A percentile compares a stretch with the other conserved stretches of the same genome.
Evolutionary conservation across 2,888 invertebrate genomes (phyloP).

Genomic region (Blastobasis lacticolella): DNA sequence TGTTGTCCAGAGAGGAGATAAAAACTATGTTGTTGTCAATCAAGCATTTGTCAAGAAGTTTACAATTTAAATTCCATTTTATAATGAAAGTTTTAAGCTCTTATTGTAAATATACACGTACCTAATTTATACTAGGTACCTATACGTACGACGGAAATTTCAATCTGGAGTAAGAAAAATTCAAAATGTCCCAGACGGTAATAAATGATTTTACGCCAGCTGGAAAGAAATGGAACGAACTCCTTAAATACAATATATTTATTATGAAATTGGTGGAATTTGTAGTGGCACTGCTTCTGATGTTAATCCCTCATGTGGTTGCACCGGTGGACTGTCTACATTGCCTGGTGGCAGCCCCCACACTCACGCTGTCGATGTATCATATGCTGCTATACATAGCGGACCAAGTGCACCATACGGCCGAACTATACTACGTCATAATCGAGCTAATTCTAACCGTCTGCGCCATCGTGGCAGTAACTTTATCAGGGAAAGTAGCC

Average conservation of each 20-base stretch:
- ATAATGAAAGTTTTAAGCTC: no score
- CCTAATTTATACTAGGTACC: no score
- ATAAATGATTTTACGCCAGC: slow-evolving; percentile 53
- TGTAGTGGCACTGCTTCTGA: slow-evolving; percentile 62
- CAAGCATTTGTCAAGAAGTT: no score
- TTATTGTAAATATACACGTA: no score
- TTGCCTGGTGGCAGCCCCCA: slow-evolving; percentile 55
- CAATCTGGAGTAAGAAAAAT: no score
- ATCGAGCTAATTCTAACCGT: slow-evolving; percentile 37
- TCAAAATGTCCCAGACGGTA: no score
- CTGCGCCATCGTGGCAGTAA: slow-evolving; percentile 31
- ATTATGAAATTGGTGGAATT: slow-evolving; percentile 66
- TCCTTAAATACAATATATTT: slow-evolving; percentile 63
- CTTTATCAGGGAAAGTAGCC: slow-evolving; percentile 32
- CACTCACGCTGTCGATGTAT: slow-evolving; percentile 52
- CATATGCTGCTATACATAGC: slow-evolving; percentile 59
- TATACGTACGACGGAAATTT: no score
- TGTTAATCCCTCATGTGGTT: slow-evolving; percentile 58
- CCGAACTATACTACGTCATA: slow-evolving; percentile 48
- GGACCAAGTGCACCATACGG: slow-evolving; percentile 58
- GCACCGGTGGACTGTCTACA: slow-evolving; percentile 42
- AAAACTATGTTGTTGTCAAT: no score
- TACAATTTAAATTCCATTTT: no score
- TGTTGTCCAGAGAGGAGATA: no score
- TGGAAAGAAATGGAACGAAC: slow-evolving; percentile 62